phyloP scores from a whole-genome alignment of 2,888 invertebrate genomes.

The Sipha maydis region DNA sequence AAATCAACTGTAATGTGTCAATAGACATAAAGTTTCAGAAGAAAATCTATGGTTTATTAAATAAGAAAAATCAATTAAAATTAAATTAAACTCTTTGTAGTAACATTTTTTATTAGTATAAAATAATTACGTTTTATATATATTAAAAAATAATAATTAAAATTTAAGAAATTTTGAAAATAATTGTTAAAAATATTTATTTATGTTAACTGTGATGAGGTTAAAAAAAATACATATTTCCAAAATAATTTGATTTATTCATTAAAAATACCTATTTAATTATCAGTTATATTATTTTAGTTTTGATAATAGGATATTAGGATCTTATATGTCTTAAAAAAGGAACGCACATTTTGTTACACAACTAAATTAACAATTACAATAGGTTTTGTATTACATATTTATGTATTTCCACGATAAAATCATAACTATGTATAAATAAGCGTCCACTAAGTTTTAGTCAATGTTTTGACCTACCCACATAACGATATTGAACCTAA shows the following conservation, averaged over 20 bases:
- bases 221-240: not conserved
- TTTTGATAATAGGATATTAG: not conserved
- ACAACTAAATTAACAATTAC: not conserved
- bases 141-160: not conserved
- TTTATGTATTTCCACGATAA: not conserved
- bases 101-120: slow-evolving; percentile 4
- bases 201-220: not conserved
- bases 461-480: slow-evolving; percentile 28
- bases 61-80: slow-evolving; percentile 14
- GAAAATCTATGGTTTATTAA: not conserved
- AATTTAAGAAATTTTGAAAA: not conserved
- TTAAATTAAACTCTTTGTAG: not conserved
- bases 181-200: not conserved
- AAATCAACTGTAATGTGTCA: slow-evolving; percentile 18
- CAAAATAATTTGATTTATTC: not conserved
- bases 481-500: slow-evolving; percentile 30
- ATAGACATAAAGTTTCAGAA: not conserved
- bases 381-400: slow-evolving; percentile 29
- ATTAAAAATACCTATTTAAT: not conserved
- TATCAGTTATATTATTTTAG: not conserved
- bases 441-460: slow-evolving; percentile 18
- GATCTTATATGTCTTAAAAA: not conserved
- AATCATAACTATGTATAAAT: slow-evolving; percentile 31
- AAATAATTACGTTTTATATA: not conserved
- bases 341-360: not conserved